These are phyloP conservation scores for Platysteira castanea DNA, from an alignment of 2,113 vertebrate genomes.

Conservation along the genomic window DNA sequence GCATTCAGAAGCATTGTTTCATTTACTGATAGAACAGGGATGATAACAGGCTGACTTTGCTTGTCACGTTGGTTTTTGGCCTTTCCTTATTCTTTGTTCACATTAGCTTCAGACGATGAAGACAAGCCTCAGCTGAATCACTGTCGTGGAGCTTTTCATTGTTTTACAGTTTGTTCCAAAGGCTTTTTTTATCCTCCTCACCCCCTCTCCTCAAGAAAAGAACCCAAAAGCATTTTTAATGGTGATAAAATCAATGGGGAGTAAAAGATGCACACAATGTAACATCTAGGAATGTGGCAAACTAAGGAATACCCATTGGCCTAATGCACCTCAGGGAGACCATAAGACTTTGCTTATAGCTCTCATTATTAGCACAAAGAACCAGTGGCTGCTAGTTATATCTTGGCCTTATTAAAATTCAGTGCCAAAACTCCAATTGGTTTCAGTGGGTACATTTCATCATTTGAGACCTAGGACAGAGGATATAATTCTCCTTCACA, in stretches of 20 bases:
- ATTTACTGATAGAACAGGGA: conserved; percentile 43
- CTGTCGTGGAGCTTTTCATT: not conserved
- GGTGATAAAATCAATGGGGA: not conserved
- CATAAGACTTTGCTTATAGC: not conserved
- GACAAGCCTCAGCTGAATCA: not conserved
- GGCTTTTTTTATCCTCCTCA: not conserved
- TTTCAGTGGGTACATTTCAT: not conserved
- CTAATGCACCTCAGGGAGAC: not conserved
- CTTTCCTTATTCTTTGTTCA: conserved; percentile 28
- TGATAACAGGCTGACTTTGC: conserved; percentile 55
- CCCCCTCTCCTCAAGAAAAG: not conserved
- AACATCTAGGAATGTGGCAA: not conserved
- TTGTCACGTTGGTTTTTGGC: conserved; percentile 25
- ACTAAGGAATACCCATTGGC: not conserved
- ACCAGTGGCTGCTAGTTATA: not conserved
- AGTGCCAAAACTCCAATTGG: not conserved
- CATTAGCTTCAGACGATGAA: not conserved
- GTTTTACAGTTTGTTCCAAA: not conserved
- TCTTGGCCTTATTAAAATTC: not conserved
- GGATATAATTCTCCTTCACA: not conserved
- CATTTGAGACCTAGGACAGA: not conserved
- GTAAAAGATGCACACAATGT: not conserved
- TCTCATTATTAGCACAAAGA: not conserved
- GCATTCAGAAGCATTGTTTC: conserved; percentile 47
- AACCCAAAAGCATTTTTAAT: not conserved